Conservation (phyloP, 1,140 invertebrate species). For the Prorops nasuta region DNA sequence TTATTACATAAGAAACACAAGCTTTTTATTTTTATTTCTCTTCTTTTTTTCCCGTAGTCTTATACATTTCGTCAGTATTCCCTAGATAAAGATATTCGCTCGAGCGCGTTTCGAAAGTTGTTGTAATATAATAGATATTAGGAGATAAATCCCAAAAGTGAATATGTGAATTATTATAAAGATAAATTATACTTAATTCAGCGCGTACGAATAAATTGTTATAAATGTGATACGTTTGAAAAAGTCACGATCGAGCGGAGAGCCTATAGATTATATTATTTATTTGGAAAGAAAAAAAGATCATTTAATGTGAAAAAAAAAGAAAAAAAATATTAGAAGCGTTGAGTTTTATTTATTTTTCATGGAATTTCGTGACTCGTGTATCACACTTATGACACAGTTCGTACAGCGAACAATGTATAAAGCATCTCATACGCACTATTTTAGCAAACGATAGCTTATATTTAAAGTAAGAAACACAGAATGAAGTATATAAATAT, state of each 20-base stretch:
- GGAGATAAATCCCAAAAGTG: slow-evolving; percentile 14
- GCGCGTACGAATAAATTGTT: slow-evolving; percentile 22
- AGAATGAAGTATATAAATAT: slow-evolving; percentile 30
- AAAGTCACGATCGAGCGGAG: too few species aligned
- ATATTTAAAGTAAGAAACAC: slow-evolving; percentile 20
- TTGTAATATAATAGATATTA: slow-evolving; percentile 28
- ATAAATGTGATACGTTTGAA: neutral
- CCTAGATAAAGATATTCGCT: slow-evolving; percentile 24
- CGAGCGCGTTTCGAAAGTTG: too few species aligned
- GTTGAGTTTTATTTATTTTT: neutral
- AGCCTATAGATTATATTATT: too few species aligned
- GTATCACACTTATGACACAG: slow-evolving; percentile 22
- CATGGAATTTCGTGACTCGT: neutral
- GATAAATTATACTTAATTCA: too few species aligned
- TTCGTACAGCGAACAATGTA: slow-evolving; percentile 32
- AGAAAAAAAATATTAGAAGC: neutral
- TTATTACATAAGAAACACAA: slow-evolving; percentile 40
- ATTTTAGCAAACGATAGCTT: slow-evolving; percentile 36
- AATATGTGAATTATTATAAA: too few species aligned
- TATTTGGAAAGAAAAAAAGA: too few species aligned
- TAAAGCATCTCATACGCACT: slow-evolving; percentile 35
- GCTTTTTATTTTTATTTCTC: too few species aligned
- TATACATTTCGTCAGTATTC: slow-evolving; percentile 49
- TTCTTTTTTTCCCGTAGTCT: slow-evolving; percentile 52
- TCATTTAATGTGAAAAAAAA: neutral